Conservation (phyloP, 2,888 invertebrate genomes). For the Campoletis raptor region DNA sequence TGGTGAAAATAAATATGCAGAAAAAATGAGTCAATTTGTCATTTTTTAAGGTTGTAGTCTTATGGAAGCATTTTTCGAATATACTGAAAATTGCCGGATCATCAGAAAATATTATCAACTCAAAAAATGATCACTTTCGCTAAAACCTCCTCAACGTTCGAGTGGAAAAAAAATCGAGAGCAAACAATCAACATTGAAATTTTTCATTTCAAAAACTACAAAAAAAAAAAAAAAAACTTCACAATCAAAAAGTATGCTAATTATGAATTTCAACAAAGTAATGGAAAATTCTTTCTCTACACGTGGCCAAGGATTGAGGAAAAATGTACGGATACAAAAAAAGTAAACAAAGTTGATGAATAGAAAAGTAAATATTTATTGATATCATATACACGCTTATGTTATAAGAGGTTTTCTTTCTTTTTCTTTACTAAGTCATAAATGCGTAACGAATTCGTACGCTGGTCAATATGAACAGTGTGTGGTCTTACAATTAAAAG, state of each 20-base stretch:
- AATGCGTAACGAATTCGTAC: constrained; percentile 68
- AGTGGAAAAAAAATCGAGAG: too few species aligned
- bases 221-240: too few species aligned
- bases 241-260: too few species aligned
- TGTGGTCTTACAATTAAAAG: constrained; percentile 52
- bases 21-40: background rate
- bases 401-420: constrained; percentile 58
- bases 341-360: constrained; percentile 56
- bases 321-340: background rate
- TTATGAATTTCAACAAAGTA: background rate
- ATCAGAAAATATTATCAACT: too few species aligned
- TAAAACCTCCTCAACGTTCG: too few species aligned
- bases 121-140: too few species aligned
- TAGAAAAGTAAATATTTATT: constrained; percentile 82
- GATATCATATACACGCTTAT: constrained; percentile 74
- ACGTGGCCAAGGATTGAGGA: background rate
- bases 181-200: too few species aligned
- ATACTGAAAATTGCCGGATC: too few species aligned
- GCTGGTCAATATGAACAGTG: constrained; percentile 71
- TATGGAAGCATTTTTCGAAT: background rate
- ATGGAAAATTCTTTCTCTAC: background rate
- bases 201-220: too few species aligned
- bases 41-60: background rate
- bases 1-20: constrained; percentile 5
- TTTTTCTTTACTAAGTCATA: constrained; percentile 42